Base-by-base conservation (phyloP, 2,113 vertebrate species). In the Penelope pileata region DNA sequence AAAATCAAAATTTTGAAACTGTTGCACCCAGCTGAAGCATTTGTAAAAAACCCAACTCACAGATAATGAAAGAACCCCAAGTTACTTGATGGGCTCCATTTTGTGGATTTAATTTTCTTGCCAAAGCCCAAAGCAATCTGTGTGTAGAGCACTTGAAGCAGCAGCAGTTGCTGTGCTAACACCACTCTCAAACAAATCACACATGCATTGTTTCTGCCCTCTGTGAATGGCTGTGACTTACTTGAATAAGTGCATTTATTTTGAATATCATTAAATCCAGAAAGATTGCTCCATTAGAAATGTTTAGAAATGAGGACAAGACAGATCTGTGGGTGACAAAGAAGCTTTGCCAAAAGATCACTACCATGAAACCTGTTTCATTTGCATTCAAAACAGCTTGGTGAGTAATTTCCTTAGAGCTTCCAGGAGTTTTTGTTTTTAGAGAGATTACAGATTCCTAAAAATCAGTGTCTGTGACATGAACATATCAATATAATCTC, bases 21-120 rank as follows among this genome's bases (percentile, higher is more conserved):
- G 1, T 3, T 45, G 47, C 45, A 51, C 9, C 8, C 42, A 1
- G 0, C 26, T 38, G n/a, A 59, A 47, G 23, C 40, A 85, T 54
- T 47, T 66, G 29, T 70, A 47, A 74, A 87, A 76, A 38, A 3
- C 8, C 7, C 32, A 30, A 6, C 22, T 64, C 43, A 60, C 24
- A 82, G 30, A 51, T 16, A 86, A 79, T 9, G 69, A 70, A 93
- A 66, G 14, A 54, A 26, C 14, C 38, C 18, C 15, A 11, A 84
- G 73, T 74, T 34, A 75, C 43, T 64, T 77, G 54, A 77, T 62
- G 32, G 24, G 69, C 22, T 88, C 34, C 16, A 5, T 86, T 94
- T 88, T 73, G 50, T 42, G 54, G 17, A 14, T 69, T 93, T 90
- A 5, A 77, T 88, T 93, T 76, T 79, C 85, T 72, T 77, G 32